A percentile compares a stretch with the other conserved stretches of the same genome.
These are phyloP conservation scores for Gymnodraco acuticeps DNA, from an alignment of 2,797 vertebrate species.

Conservation along the genomic window DNA sequence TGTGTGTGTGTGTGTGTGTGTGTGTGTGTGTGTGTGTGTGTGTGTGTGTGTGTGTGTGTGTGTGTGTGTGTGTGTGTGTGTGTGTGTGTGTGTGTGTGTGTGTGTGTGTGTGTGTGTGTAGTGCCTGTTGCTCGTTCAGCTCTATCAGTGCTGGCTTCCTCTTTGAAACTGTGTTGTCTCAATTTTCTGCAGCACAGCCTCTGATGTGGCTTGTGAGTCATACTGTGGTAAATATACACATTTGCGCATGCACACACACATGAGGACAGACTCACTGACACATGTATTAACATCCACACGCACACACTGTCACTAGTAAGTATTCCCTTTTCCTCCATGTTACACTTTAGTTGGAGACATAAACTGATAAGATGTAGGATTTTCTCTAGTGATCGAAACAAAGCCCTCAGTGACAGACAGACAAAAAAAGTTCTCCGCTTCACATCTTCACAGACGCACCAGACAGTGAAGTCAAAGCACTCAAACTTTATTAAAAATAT, in stretches of 20 bases:
- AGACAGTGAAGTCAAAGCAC: conserved; percentile 70
- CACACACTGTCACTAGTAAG: conserved; percentile 50
- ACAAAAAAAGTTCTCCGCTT: conserved; percentile 43
- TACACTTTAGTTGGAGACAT: conserved; percentile 33
- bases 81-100: conserved; percentile 22
- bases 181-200: conserved; percentile 74
- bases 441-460: conserved; percentile 46
- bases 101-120: conserved; percentile 37
- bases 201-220: conserved; percentile 84
- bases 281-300: conserved; percentile 31
- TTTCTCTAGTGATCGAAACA: conserved; percentile 27
- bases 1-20: conserved; percentile 32
- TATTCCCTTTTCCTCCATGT: conserved; percentile 34
- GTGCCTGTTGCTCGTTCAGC: conserved; percentile 71
- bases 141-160: conserved; percentile 80
- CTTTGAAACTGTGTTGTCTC: conserved; percentile 83
- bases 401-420: conserved; percentile 23
- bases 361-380: conserved; percentile 31
- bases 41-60: conserved; percentile 15
- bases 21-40: conserved; percentile 32
- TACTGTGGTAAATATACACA: conserved; percentile 80
- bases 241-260: conserved; percentile 59
- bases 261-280: conserved; percentile 34
- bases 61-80: conserved; percentile 21
- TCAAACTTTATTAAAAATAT: conserved; percentile 79